Evolutionary conservation across 1,140 invertebrate species (phyloP).

Genomic region (Neotoxoptera formosana): DNA sequence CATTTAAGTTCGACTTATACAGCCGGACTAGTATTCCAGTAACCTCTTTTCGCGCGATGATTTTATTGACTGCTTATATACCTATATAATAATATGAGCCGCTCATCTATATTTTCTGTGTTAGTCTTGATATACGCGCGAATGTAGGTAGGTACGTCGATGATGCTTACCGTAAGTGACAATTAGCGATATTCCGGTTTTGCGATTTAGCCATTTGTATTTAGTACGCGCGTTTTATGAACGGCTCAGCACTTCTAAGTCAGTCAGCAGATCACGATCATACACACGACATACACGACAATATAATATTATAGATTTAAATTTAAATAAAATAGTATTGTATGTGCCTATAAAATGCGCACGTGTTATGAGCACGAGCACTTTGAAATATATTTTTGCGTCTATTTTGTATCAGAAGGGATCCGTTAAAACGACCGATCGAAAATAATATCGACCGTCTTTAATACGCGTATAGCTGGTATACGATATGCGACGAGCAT

Average conservation of each 20-base stretch:
- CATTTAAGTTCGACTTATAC: neutral
- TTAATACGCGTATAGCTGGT: neutral
- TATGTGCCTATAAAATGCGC: neutral
- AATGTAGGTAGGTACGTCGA: no score
- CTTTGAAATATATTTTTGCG: neutral
- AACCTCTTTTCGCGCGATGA: neutral
- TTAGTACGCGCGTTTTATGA: neutral
- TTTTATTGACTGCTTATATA: neutral
- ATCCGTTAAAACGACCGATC: neutral
- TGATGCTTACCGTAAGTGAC: neutral
- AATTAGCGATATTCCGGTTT: conserved; percentile 43
- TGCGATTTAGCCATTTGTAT: neutral
- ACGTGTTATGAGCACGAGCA: neutral
- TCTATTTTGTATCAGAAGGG: neutral
- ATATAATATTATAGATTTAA: no score
- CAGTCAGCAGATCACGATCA: neutral
- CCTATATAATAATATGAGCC: no score
- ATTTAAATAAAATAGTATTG: neutral
- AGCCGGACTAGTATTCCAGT: conserved; percentile 31
- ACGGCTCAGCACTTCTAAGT: neutral
- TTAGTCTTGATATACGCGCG: neutral
- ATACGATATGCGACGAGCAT: neutral
- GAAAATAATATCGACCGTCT: neutral
- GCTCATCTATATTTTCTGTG: neutral
- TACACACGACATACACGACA: neutral